Evolutionary conservation across 2,888 invertebrate genomes (phyloP), one percentile per base, ranked within the genome.

Genomic region (Crematogaster levior): DNA sequence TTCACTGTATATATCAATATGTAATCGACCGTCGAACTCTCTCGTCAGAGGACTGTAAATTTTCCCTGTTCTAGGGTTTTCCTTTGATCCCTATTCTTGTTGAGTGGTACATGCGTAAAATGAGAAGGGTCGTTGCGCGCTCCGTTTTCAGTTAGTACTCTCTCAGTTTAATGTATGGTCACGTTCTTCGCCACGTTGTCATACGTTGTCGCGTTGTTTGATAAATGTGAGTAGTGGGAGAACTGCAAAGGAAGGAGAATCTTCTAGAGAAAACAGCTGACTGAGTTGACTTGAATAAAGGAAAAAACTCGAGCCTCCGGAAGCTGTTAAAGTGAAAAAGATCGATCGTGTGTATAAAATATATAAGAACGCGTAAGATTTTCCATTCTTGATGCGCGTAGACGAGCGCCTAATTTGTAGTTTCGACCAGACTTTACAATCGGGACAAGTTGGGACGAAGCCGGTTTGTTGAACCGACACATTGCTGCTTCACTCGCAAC

Each of bases 381-480:
- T n/a, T n/a, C n/a, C n/a, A 66, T n/a, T 46, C 10, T 5, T 7
- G n/a, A 18, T 46, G 5, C 27, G 5, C 15, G 30, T 30, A 12
- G n/a, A 48, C n/a, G 6, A 66, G 30, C 7, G 18, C 18, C n/a
- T n/a, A n/a, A 3, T 34, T 34, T n/a, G 15, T 18, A 46, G 18
- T 48, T 3, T 48, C 48, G 48, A 46, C 12, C n/a, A 7, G 3
- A 27, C 1, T 12, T 46, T 18, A 43, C 30, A n/a, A 65, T 15
- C 18, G 27, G 63, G 30, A 34, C 46, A 46, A 18, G 18, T n/a
- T 34, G 60, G n/a, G n/a, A 48, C 15, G 2, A 21, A 30, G 5
- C 34, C 68, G 51, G 51, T 68, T 61, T 48, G 15, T 68, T 34
- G 34, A 68, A 68, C 21, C 4, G 34, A 51, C 30, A 68, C 51